phyloP scores from a whole-genome alignment of 2,888 invertebrate species.

The Ennomos erosarius region DNA sequence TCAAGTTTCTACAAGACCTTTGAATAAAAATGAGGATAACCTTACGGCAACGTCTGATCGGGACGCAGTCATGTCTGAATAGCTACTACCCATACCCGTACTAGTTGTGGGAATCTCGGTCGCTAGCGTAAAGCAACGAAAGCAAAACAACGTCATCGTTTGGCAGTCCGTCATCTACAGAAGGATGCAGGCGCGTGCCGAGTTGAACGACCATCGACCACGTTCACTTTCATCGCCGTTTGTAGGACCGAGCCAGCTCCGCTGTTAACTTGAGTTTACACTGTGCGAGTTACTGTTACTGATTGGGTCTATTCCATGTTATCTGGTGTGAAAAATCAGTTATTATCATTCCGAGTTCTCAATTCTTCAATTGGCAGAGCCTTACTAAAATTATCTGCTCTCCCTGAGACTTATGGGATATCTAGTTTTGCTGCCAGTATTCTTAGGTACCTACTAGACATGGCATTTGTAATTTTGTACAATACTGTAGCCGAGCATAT shows the following conservation, averaged over 20 bases:
- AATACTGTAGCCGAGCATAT: no score
- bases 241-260: constrained; percentile 49
- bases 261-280: constrained; percentile 33
- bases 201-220: constrained; percentile 81
- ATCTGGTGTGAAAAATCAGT: no score
- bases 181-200: constrained; percentile 80
- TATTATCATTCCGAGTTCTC: no score
- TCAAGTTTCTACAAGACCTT: not conserved
- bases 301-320: no score
- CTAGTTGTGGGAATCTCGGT: constrained; percentile 9
- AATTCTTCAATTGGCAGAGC: no score
- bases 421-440: no score
- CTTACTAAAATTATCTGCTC: no score
- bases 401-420: no score
- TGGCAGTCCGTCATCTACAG: constrained; percentile 36
- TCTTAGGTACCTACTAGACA: no score
- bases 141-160: constrained; percentile 62
- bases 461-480: no score
- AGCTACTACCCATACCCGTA: not conserved
- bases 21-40: no score
- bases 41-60: constrained; percentile 6
- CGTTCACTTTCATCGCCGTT: constrained; percentile 80
- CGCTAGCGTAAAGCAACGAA: constrained; percentile 48
- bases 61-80: constrained; percentile 1
- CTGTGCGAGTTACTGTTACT: constrained; percentile 19